Conservation (phyloP, 2,888 invertebrate genomes). For the Acrobasis repandana region DNA sequence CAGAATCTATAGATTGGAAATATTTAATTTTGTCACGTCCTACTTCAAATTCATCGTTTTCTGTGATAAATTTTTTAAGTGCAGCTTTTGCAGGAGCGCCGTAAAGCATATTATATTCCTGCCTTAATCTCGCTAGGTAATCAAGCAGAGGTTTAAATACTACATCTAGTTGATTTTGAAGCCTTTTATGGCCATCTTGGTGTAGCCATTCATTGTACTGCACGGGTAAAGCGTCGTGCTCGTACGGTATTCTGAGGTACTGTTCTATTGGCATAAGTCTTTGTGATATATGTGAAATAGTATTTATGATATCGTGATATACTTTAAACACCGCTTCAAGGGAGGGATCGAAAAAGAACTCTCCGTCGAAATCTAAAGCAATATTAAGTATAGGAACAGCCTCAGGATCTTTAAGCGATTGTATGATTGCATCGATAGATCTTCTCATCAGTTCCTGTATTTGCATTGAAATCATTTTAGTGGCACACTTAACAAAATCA, state of each 20-base stretch:
- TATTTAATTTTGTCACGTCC: constrained; percentile 84
- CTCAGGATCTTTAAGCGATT: constrained; percentile 76
- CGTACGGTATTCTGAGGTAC: constrained; percentile 67
- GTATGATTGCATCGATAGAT: constrained; percentile 85
- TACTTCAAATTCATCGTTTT: constrained; percentile 81
- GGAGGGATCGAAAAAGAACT: constrained; percentile 84
- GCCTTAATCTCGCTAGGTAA: constrained; percentile 79
- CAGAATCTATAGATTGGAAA: constrained; percentile 83
- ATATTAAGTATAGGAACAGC: constrained; percentile 85
- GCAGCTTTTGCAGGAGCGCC: constrained; percentile 72
- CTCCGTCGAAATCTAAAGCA: constrained; percentile 77
- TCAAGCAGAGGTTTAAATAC: constrained; percentile 82
- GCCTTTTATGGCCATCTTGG: constrained; percentile 73
- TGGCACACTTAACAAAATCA: constrained; percentile 68
- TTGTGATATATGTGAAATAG: constrained; percentile 81
- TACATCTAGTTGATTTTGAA: constrained; percentile 75
- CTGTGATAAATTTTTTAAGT: constrained; percentile 71
- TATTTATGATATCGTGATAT: constrained; percentile 83
- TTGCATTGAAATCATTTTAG: constrained; percentile 79
- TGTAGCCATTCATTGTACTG: constrained; percentile 82
- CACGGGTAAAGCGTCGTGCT: constrained; percentile 80
- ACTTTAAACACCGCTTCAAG: constrained; percentile 78
- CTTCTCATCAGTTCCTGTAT: constrained; percentile 86
- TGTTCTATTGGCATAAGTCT: constrained; percentile 84
- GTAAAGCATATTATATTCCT: constrained; percentile 83